phyloP scores from a whole-genome alignment of 1,140 invertebrate genomes.

The Neoseiulus cucumeris region DNA sequence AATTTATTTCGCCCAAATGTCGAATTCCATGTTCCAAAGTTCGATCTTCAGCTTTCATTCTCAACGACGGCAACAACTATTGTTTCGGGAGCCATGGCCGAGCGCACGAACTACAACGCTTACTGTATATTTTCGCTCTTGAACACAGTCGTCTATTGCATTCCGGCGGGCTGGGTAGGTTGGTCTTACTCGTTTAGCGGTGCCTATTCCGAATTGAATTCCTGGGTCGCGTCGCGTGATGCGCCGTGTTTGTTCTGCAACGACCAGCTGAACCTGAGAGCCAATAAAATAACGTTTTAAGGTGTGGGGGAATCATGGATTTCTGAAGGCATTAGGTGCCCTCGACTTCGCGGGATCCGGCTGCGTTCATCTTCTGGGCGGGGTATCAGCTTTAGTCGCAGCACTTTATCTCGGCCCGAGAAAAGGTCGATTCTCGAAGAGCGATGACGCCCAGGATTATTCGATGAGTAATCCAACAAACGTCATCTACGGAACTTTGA shows the following conservation, averaged over 20 bases:
- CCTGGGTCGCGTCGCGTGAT: no score
- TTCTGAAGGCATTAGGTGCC: conserved; percentile 52
- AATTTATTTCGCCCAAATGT: no score
- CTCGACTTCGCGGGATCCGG: conserved; percentile 81
- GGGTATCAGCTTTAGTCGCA: conserved; percentile 53
- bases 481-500: conserved; percentile 71
- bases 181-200: conserved; percentile 7
- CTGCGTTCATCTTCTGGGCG: conserved; percentile 71
- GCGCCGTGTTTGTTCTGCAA: no score
- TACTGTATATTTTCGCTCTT: conserved; percentile 72
- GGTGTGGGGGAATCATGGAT: conserved; percentile 61
- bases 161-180: conserved; percentile 68
- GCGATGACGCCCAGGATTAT: conserved; percentile 45
- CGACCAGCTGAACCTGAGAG: no score
- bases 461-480: conserved; percentile 72
- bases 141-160: conserved; percentile 67
- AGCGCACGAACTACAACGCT: conserved; percentile 61
- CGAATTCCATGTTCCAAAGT: no score
- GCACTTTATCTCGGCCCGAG: conserved; percentile 72
- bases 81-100: conserved; percentile 31
- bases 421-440: conserved; percentile 47
- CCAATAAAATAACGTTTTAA: background rate
- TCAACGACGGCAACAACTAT: conserved; percentile 31
- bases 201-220: no score
- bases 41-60: conserved; percentile 27